Base-by-base conservation (phyloP, 2,888 invertebrate species). In the Polymixis lichenea region DNA sequence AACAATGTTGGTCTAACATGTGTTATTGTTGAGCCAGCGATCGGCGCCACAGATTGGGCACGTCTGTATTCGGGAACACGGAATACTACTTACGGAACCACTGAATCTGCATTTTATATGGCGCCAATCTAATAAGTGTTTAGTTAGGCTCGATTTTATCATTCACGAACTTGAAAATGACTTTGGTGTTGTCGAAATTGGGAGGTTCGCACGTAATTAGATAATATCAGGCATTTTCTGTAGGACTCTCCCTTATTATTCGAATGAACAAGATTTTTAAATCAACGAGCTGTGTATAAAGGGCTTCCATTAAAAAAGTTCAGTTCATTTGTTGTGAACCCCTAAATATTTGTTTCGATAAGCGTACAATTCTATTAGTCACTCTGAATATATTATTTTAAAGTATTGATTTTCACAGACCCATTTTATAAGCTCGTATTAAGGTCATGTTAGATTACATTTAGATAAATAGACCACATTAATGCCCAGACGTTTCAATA, bases 11-110 rank as follows among this genome's bases (percentile, higher is more conserved):
- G 28, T 43, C 55, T 75, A 38, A 32, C 49, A 75, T 74, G 55
- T 76, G 72, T 75, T 77, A 83, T 70, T 80, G 77, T 78, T 68
- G 75, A 77, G 73, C 61, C 32, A 71, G 70, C 64, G 86, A 87
- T 87, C 81, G 82, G 72, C 69, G 80, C 71, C 72, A 64, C 75
- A 84, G 90, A 91, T 91, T 88, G 85, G 82, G 80, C 90, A 90
- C 91, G 90, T 86, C 78, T 75, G 71, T 86, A 87, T 86, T 88
- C 83, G 22, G 67, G 67, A 84, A 85, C 86, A 84, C 81, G 85
- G 73, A 86, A 80, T 80, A 65, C 55, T 81, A 78, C 82, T 82
- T 79, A 78, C 49, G 46, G 61, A 61, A 56, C 53, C 56, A 65
- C 60, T 22, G 56, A 80, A 85, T 88, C 76, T 83, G 75, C 76